Evolutionary conservation across 2,888 invertebrate species (phyloP).

Genomic region (Parnassius smintheus): DNA sequence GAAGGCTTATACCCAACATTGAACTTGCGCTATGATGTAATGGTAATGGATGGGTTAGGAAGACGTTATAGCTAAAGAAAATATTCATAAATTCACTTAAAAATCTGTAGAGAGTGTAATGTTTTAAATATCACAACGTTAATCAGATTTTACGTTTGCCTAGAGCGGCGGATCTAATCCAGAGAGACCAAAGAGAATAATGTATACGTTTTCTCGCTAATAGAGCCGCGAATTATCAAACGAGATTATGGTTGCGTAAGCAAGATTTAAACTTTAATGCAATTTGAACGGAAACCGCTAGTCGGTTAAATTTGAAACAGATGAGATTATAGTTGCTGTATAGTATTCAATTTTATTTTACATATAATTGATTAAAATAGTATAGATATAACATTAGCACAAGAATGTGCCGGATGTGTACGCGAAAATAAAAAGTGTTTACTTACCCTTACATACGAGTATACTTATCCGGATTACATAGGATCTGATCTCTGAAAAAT

Average conservation of each 20-base stretch:
- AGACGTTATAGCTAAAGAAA: no score
- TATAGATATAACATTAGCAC: neutral
- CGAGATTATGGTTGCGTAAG: slow-evolving; percentile 64
- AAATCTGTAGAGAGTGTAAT: slow-evolving; percentile 1
- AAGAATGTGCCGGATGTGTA: no score
- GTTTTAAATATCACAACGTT: slow-evolving; percentile 43
- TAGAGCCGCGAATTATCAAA: slow-evolving; percentile 69
- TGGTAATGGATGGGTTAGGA: no score
- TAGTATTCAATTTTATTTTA: neutral
- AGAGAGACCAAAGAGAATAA: slow-evolving; percentile 68
- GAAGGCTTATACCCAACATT: no score
- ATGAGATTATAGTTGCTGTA: neutral
- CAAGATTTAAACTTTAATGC: slow-evolving; percentile 50
- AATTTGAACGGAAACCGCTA: slow-evolving; percentile 17
- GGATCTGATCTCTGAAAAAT: no score
- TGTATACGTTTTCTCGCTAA: slow-evolving; percentile 69
- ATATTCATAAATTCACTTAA: slow-evolving; percentile 4
- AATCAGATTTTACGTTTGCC: slow-evolving; percentile 61
- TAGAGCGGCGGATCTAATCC: slow-evolving; percentile 53
- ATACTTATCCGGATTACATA: no score
- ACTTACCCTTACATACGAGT: no score
- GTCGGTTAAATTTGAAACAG: slow-evolving; percentile 6
- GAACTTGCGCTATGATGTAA: no score
- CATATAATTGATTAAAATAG: neutral
- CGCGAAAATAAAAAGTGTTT: no score